Evolutionary conservation across 92 coral and sea anemone species (phyloP), one percentile per base, ranked within the genome.

Genomic region (Porites lobata): DNA sequence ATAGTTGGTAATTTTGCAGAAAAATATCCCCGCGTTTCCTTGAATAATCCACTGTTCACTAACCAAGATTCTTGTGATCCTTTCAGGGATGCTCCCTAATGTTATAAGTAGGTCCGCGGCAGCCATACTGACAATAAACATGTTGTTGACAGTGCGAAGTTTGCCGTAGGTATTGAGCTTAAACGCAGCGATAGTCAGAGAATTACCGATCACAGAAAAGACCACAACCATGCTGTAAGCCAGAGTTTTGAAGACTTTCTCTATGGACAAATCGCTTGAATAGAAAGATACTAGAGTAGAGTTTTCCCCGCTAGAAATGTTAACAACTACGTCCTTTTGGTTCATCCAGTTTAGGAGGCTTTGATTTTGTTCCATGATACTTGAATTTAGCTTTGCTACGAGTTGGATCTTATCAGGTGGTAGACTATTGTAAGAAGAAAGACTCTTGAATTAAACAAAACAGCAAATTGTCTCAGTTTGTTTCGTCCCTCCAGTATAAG

Each of bases 61-160:
- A 58, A 62, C 75, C 17, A 92, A 18, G 62, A 85, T 65, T 73
- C 94, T 59, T 18, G 94, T 92, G 43, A 92, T 88, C 8, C 94
- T 63, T 29, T 92, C 94, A 5, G 94, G 94, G 18, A 75, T 69
- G 54, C 94, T 92, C 22, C 90, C 94, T 19, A 92, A 1, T 5
- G 94, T 88, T 1, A 92, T 77, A 3, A 85, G 62, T 3, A 92
- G 29, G 67, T 92, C 94, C 24, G 87, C 94, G 52, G 75, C 76
- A 6, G 94, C 94, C 92, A 92, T 92, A 53, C 92, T 88, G 5
- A 88, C 90, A 57, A 92, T 92, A 54, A 92, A 85, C 38, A 69
- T 80, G 11, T 88, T 92, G 52, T 87, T 92, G 8, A 88, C 94
- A 15, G 94, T 88, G 21, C 85, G 94, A 6, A 92, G 92, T 68